Base-by-base conservation (phyloP, 2,113 vertebrate genomes). In the Tapirus terrestris region DNA sequence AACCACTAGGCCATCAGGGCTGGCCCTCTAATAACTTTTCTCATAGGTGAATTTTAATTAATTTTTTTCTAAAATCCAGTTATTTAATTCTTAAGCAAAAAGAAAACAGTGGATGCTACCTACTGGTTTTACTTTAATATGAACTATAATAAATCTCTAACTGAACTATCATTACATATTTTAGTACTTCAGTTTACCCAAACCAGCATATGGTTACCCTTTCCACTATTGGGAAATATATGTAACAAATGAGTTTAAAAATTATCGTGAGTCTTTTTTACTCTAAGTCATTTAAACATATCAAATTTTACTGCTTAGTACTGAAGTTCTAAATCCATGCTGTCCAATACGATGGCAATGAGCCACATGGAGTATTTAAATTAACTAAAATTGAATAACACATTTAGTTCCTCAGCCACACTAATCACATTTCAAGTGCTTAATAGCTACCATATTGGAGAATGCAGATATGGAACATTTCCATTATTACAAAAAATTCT, bases 301-400 rank as follows among this genome's bases (percentile, higher is more conserved):
- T 14, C 56, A 92, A 96, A 96, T 84, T 87, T 39, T 92, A 87
- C 56, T 33, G n/a, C 53, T 61, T 92, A 33, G n/a, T 67, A 82
- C 8, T 58, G 12, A 92, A 92, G 75, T 80, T 87, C 67, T 82
- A 87, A 8, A 67, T 39, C n/a, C 68, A 29, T 75, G 16, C 11
- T 92, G 31, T 83, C 33, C 31, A 76, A 67, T 94, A 86, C 20
- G 27, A 23, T 68, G 82, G 36, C 20, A 90, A 45, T 84, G 29
- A 94, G 53, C 14, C 60, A 75, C 12, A 58, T 36, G 9, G 73
- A 33, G 25, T 89, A 93, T 68, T 53, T 91, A 87, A 87, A 94
- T 70, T 73, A 82, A 77, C 87, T 39, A 95, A 94, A 96, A 88
- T 5, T 88, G 10, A 95, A 58, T 33, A n/a, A 58, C 67, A 88